These are phyloP conservation scores for Sitodiplosis mosellana DNA, from an alignment of 1,140 invertebrate genomes.

Conservation along the genomic window DNA sequence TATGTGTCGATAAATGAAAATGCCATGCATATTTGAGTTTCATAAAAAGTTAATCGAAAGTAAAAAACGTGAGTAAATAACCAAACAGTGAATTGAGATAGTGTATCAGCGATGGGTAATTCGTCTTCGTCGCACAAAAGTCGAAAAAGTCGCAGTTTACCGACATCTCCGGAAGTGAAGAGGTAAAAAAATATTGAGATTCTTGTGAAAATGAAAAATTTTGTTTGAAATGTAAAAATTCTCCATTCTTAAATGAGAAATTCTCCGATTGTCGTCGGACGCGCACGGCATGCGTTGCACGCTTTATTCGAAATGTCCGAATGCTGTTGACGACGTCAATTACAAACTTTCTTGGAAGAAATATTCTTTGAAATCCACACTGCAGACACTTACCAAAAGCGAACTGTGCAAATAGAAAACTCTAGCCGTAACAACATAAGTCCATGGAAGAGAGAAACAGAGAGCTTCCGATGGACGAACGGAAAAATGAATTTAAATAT, in stretches of 20 bases:
- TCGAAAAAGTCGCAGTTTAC: slow-evolving; percentile 40
- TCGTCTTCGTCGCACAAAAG: slow-evolving; percentile 18
- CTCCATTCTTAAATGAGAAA: neutral
- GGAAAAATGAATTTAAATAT: neutral
- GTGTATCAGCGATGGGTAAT: slow-evolving; percentile 36
- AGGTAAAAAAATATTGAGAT: slow-evolving; percentile 25
- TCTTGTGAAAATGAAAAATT: neutral
- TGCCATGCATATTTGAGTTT: neutral
- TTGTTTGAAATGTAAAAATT: neutral
- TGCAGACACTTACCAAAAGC: too few species aligned
- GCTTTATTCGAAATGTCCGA: too few species aligned
- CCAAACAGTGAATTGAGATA: neutral
- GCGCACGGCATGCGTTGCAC: too few species aligned
- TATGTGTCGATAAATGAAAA: neutral
- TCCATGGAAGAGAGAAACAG: neutral
- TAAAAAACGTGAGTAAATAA: neutral
- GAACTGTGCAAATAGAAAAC: too few species aligned
- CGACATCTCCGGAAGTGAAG: slow-evolving; percentile 43
- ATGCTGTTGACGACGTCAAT: too few species aligned
- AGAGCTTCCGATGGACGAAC: neutral
- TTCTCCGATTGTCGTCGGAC: too few species aligned
- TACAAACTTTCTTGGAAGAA: too few species aligned
- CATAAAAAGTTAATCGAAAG: neutral
- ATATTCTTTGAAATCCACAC: too few species aligned
- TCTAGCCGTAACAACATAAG: too few species aligned